Conservation (phyloP, 2,888 invertebrate species). For the Tryphoninae sp. region DNA sequence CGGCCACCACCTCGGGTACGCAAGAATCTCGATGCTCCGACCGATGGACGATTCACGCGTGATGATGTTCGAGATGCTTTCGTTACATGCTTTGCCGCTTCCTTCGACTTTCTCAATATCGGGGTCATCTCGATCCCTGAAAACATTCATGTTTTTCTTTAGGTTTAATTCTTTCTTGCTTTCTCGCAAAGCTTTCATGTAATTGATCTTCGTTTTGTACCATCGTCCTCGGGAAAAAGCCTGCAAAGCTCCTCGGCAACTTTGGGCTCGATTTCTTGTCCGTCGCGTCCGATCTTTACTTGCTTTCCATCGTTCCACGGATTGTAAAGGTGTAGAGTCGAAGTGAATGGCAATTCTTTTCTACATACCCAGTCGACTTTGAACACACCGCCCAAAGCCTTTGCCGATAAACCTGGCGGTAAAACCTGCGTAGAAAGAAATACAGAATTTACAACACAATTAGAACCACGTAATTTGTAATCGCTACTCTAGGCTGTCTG, state of each 20-base stretch:
- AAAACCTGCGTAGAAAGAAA: conserved; percentile 82
- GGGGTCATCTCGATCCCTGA: conserved; percentile 91
- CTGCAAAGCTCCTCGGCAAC: conserved; percentile 97
- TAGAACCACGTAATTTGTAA: not conserved
- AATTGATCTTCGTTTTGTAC: conserved; percentile 72
- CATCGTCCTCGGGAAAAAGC: conserved; percentile 95
- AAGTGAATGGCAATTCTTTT: conserved; percentile 95
- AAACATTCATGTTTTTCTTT: conserved; percentile 23
- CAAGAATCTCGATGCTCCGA: conserved; percentile 75
- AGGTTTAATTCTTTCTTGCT: not conserved
- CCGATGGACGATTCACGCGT: conserved; percentile 79
- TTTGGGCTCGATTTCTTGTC: conserved; percentile 98
- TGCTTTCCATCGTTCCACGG: conserved; percentile 99
- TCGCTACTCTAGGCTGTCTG: not conserved
- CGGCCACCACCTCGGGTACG: conserved; percentile 77
- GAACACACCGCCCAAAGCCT: conserved; percentile 97
- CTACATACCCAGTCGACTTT: conserved; percentile 98
- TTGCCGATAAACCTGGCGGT: conserved; percentile 95
- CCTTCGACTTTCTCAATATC: conserved; percentile 92
- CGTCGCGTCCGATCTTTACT: conserved; percentile 99
- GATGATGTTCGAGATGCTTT: conserved; percentile 82
- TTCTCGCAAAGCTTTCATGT: not conserved
- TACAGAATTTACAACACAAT: too few species aligned
- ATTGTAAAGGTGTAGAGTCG: conserved; percentile 96
- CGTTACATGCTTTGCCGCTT: conserved; percentile 87